Evolutionary conservation across 2,797 vertebrate species (phyloP).

Genomic region (Eulemur albifrons): DNA sequence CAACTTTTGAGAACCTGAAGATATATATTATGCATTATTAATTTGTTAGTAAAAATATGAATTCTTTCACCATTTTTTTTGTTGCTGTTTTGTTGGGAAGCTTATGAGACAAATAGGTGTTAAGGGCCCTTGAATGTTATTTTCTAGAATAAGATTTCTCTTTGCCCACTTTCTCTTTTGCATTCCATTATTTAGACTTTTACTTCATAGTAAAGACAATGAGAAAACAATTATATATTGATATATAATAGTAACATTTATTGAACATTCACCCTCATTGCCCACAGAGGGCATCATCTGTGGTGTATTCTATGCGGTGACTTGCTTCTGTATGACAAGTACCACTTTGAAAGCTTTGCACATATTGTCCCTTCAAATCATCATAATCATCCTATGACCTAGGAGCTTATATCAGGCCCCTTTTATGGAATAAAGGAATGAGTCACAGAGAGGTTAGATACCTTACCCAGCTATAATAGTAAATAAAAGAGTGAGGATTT

Average conservation of each 20-base stretch:
- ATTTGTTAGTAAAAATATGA: not conserved
- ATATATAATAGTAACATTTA: not conserved
- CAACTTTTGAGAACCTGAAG: not conserved
- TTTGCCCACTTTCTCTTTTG: not conserved
- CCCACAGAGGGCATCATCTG: not conserved
- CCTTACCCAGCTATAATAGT: not conserved
- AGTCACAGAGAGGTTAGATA: not conserved
- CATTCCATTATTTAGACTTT: not conserved
- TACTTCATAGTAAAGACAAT: not conserved
- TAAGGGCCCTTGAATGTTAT: not conserved
- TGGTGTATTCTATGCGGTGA: not conserved
- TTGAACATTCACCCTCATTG: not conserved
- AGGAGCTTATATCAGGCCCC: not conserved
- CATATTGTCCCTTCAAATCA: not conserved
- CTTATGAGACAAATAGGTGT: not conserved
- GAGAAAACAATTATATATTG: not conserved
- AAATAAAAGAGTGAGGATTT: not conserved
- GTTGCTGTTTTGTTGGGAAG: not conserved
- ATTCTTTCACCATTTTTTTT: not conserved
- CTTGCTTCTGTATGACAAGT: not conserved
- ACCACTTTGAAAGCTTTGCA: not conserved
- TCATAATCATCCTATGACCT: not conserved
- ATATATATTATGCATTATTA: not conserved
- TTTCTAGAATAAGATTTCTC: constrained; percentile 21
- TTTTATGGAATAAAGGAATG: not conserved